These are phyloP conservation scores for Leptopilina clavipes DNA, from an alignment of 1,140 invertebrate genomes.

Conservation along the genomic window DNA sequence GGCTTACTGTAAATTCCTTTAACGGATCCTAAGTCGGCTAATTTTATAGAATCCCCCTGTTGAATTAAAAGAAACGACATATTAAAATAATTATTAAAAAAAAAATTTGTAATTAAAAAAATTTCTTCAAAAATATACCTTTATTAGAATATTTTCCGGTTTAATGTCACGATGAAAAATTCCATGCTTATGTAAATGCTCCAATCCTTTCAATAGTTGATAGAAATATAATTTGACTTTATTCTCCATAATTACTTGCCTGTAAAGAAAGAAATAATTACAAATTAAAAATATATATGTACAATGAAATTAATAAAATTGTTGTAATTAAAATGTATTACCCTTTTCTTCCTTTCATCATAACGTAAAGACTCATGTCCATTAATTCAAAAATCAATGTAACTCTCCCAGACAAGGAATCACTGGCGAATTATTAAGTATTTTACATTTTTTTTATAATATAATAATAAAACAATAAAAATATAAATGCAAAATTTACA, in stretches of 20 bases:
- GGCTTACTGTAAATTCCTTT: slow-evolving; percentile 67
- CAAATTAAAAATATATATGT: slow-evolving; percentile 54
- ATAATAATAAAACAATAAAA: slow-evolving; percentile 6
- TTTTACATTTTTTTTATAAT: slow-evolving; percentile 39
- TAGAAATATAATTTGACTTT: slow-evolving; percentile 74
- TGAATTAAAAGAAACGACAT: not conserved
- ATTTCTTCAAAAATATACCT: slow-evolving; percentile 60
- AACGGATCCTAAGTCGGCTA: slow-evolving; percentile 72
- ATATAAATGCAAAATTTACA: slow-evolving; percentile 13
- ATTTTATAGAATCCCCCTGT: slow-evolving; percentile 78
- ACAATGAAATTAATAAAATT: not conserved
- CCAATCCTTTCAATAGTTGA: slow-evolving; percentile 77
- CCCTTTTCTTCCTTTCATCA: slow-evolving; percentile 75
- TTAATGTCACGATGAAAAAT: slow-evolving; percentile 83
- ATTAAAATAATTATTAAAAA: no score
- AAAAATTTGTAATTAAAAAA: not conserved
- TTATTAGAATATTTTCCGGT: slow-evolving; percentile 82
- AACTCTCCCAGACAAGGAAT: slow-evolving; percentile 74
- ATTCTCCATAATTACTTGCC: slow-evolving; percentile 68
- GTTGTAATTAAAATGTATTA: slow-evolving; percentile 43
- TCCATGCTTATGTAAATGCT: slow-evolving; percentile 78
- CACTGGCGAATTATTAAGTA: slow-evolving; percentile 70
- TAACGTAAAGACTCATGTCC: slow-evolving; percentile 83
- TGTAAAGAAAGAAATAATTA: slow-evolving; percentile 14
- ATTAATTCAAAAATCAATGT: slow-evolving; percentile 81